Evolutionary conservation across 2,888 invertebrate species (phyloP).

Genomic region (Saturnia pavonia): DNA sequence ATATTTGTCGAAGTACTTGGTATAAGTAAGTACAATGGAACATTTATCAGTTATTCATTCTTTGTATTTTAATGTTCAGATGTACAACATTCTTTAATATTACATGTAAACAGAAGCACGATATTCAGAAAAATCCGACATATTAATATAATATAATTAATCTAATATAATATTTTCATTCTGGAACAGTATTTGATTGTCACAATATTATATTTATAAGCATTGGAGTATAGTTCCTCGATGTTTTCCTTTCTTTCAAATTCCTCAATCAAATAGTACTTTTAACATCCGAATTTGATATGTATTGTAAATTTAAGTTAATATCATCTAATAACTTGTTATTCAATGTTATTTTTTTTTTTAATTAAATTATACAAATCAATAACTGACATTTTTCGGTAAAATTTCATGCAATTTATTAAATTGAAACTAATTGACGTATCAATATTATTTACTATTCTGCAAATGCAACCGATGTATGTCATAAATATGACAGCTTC

Average conservation of each 20-base stretch:
- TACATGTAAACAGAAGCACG: too few species aligned
- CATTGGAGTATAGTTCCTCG: too few species aligned
- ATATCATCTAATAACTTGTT: background rate
- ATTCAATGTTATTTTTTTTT: background rate
- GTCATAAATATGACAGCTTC: background rate
- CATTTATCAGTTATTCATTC: too few species aligned
- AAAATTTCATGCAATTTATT: background rate
- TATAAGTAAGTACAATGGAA: too few species aligned
- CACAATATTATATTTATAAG: background rate
- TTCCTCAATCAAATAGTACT: background rate
- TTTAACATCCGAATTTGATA: background rate
- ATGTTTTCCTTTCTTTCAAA: background rate
- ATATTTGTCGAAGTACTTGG: too few species aligned
- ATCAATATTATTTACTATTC: background rate
- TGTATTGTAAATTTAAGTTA: background rate
- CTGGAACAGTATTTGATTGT: background rate
- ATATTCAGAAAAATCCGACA: too few species aligned
- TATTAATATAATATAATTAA: too few species aligned
- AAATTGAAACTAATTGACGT: background rate
- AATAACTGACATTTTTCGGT: background rate
- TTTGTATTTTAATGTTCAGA: too few species aligned
- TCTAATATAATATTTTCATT: background rate
- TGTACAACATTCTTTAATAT: too few species aligned
- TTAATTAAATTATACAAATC: background rate
- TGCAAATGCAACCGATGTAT: background rate